Conservation (phyloP, 2,113 vertebrate genomes). For the Corythornis vintsioides region DNA sequence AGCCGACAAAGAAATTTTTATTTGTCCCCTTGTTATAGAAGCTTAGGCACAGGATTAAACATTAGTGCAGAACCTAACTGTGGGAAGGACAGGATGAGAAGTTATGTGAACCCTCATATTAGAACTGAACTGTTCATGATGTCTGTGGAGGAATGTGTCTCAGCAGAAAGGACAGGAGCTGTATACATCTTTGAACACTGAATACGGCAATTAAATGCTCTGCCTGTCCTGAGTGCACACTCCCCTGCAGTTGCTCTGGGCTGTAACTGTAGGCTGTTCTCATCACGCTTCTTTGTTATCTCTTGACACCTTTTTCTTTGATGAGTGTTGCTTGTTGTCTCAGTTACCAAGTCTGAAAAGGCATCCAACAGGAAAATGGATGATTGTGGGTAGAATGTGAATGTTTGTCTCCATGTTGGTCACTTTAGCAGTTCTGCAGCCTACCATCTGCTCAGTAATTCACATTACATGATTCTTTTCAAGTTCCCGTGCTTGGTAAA, state of each 20-base stretch:
- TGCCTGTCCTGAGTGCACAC: not conserved
- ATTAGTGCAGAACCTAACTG: not conserved
- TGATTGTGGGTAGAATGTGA: not conserved
- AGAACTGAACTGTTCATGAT: not conserved
- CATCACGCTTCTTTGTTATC: not conserved
- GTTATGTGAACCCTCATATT: not conserved
- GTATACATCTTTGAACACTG: not conserved
- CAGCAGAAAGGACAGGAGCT: not conserved
- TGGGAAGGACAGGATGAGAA: not conserved
- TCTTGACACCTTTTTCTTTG: not conserved
- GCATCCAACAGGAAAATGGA: not conserved
- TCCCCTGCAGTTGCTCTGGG: not conserved
- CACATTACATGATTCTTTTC: not conserved
- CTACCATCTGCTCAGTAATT: not conserved
- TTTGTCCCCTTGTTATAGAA: not conserved
- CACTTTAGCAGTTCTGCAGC: not conserved
- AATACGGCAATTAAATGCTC: not conserved
- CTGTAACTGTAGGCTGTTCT: not conserved
- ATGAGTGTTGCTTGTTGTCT: not conserved
- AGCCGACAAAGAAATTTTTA: not conserved
- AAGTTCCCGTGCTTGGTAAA: not conserved
- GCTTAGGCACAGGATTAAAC: slow-evolving; percentile 3
- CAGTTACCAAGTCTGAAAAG: not conserved
- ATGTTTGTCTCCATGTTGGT: not conserved
- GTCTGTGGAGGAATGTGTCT: not conserved